Conservation (phyloP, 2,797 vertebrate genomes). For the Enteromius fasciolatus region DNA sequence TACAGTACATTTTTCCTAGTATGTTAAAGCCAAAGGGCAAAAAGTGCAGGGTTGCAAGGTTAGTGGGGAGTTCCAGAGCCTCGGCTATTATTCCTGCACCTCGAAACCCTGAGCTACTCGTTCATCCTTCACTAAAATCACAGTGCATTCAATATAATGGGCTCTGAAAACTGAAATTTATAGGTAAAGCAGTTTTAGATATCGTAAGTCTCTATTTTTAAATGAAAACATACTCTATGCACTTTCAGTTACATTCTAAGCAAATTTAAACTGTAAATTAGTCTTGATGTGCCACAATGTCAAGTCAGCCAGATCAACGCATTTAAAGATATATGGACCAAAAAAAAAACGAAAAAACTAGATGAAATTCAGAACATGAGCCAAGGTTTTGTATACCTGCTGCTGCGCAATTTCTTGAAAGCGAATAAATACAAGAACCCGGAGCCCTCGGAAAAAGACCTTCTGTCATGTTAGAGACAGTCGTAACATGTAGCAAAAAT, state of each 20-base stretch:
- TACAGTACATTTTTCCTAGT: conserved; percentile 28
- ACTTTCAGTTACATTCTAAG: conserved; percentile 19
- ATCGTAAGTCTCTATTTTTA: conserved; percentile 10
- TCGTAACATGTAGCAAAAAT: conserved; percentile 60
- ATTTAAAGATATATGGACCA: conserved; percentile 23
- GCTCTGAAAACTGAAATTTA: conserved; percentile 23
- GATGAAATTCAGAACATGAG: not conserved
- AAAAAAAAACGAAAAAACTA: not conserved
- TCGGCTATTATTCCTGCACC: conserved; percentile 20
- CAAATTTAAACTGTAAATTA: conserved; percentile 21
- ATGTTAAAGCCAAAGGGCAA: conserved; percentile 6
- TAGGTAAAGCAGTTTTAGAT: conserved; percentile 21
- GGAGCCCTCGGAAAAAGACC: conserved; percentile 46
- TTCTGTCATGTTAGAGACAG: conserved; percentile 65
- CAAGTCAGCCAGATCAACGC: not conserved
- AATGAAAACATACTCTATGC: conserved; percentile 13
- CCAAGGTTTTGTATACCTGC: conserved; percentile 25
- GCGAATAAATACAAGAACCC: conserved; percentile 73
- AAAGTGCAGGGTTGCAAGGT: conserved; percentile 32
- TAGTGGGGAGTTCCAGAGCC: conserved; percentile 24
- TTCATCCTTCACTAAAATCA: conserved; percentile 41
- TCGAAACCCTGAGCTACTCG: conserved; percentile 53
- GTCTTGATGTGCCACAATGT: conserved; percentile 1
- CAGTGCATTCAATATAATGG: conserved; percentile 41
- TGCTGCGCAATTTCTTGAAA: conserved; percentile 48